Base-by-base conservation (phyloP, 2,888 invertebrate species). In the Eulithis testata region DNA sequence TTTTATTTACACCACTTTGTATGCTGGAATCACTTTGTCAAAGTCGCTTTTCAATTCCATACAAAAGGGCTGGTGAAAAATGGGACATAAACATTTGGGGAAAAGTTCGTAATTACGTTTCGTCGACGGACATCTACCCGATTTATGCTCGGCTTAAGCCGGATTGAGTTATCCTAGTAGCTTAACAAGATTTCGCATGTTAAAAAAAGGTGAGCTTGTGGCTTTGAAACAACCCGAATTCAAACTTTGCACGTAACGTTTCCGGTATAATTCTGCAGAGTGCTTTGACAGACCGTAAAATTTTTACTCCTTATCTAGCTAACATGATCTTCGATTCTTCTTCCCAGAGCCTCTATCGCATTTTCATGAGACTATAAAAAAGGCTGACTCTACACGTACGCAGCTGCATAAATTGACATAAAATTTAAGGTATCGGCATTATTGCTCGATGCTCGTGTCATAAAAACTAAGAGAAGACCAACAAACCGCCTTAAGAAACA, bases 331-430 rank as follows among this genome's bases (percentile, higher is more conserved):
- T 68, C 59, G 69, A 65, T 74, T 70, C 70, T 72, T 63, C 61
- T 66, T 66, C 61, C 68, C 68, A 64, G 65, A 65, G 70, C 60
- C 69, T 65, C 68, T 71, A 75, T 73, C 78, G 79, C 78, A 77
- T 75, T 78, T 78, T 79, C 76, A 79, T 73, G 73, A 73, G 68
- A 73, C 65, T 68, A 78, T 79, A 79, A 78, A 78, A 40, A 71
- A 74, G 75, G 69, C 66, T 71, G 67, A 73, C 68, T 72, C 70
- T 71, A 75, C 74, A 74, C 78, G 77, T 78, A 77, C 78, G 74
- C 82, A 81, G 82, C 81, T 83, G 84, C 84, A 82, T 82, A 82
- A 81, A 82, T 84, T 82, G 84, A 78, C 84, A 84, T 87, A 85
- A 86, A 88, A 88, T 83, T 85, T 81, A 78, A 81, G 82, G 80